phyloP scores from a whole-genome alignment of 2,888 invertebrate genomes.

The Megastigmus dorsalis region DNA sequence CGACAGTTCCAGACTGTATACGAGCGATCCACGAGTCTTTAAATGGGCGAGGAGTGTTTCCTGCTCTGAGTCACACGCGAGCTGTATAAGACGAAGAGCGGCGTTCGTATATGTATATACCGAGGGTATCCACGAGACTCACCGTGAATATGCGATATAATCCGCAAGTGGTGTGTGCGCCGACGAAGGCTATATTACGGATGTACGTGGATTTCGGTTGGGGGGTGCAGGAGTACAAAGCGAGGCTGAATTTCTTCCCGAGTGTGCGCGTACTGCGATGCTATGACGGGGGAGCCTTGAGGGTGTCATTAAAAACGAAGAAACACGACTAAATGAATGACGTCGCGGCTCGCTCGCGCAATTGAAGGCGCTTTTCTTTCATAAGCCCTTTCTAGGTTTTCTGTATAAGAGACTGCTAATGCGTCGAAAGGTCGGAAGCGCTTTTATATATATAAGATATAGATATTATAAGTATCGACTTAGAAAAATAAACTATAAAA shows the following conservation, averaged over 20 bases:
- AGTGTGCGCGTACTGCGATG: not conserved
- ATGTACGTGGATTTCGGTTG: slow-evolving; percentile 5
- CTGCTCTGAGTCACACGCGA: slow-evolving; percentile 36
- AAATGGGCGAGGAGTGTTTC: slow-evolving; percentile 42
- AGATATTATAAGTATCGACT: too few species aligned
- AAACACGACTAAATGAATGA: slow-evolving; percentile 14
- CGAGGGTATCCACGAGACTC: slow-evolving; percentile 2
- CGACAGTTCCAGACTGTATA: too few species aligned
- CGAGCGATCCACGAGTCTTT: not conserved
- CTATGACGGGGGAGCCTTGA: too few species aligned
- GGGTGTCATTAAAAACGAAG: slow-evolving; percentile 43
- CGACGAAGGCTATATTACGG: not conserved
- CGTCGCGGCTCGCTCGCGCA: not conserved
- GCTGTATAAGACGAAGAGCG: too few species aligned
- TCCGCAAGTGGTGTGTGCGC: slow-evolving; percentile 10
- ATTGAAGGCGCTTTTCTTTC: slow-evolving; percentile 8
- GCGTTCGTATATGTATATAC: not conserved
- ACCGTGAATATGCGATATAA: slow-evolving; percentile 34
- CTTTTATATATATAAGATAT: too few species aligned
- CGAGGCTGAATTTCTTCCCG: not conserved
- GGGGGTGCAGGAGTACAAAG: not conserved
- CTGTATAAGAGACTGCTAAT: not conserved
- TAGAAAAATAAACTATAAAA: too few species aligned
- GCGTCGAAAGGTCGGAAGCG: too few species aligned
- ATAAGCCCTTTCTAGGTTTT: not conserved